phyloP scores from a whole-genome alignment of 2,888 invertebrate genomes.

The Amphipyra tragopoginis region DNA sequence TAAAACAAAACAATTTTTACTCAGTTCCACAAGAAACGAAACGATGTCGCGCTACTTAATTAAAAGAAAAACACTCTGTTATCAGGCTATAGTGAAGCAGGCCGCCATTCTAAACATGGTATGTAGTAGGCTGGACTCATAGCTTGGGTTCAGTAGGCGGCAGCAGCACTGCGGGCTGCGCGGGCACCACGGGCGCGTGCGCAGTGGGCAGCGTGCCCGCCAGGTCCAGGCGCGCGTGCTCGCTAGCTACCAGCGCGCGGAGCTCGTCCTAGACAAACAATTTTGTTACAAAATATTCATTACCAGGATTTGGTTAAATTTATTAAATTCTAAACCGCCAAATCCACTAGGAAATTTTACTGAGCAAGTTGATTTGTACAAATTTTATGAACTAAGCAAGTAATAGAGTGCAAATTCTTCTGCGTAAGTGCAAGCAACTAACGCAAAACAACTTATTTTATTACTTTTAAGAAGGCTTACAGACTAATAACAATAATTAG shows the following conservation, averaged over 20 bases:
- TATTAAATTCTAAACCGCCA: no score
- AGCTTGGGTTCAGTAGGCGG: constrained; percentile 65
- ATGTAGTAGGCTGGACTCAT: constrained; percentile 56
- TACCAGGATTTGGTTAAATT: background rate
- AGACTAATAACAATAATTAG: no score
- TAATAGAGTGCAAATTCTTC: no score
- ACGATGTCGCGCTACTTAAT: no score
- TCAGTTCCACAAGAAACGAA: no score
- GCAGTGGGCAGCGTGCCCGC: constrained; percentile 63
- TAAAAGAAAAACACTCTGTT: background rate
- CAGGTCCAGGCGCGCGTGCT: constrained; percentile 88
- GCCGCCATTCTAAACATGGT: constrained; percentile 20
- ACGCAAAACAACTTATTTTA: no score
- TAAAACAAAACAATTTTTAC: no score
- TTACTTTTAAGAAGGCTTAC: no score
- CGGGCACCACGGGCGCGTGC: constrained; percentile 40
- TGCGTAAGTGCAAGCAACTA: no score
- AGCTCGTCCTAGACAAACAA: constrained; percentile 90
- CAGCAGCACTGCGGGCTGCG: constrained; percentile 9
- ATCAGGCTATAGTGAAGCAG: constrained; percentile 35
- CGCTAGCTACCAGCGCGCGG: constrained; percentile 87
- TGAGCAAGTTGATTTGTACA: no score
- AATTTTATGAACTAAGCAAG: no score
- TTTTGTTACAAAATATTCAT: background rate
- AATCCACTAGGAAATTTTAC: no score